Percentiles rank a stretch among this genome's conserved stretches.
Evolutionary conservation across 2,113 vertebrate genomes (phyloP).

Genomic region (Oophaga pumilio): DNA sequence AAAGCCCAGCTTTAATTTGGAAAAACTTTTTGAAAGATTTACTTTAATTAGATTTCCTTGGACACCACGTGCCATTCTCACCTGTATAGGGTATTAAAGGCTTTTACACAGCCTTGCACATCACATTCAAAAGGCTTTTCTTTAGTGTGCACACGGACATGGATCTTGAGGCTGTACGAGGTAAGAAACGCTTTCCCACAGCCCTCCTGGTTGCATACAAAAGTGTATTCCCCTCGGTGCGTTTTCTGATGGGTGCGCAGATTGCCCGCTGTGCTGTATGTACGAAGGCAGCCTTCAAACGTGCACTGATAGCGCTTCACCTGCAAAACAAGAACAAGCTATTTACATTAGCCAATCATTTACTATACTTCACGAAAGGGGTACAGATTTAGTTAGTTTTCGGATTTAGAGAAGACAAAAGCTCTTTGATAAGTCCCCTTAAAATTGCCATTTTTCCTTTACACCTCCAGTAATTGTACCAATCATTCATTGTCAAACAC

Average conservation of each 20-base stretch:
- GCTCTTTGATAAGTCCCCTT: too few relatives aligned
- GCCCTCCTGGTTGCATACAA: slow-evolving; percentile 96
- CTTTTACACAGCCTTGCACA: slow-evolving; percentile 96
- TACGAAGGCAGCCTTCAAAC: slow-evolving; percentile 95
- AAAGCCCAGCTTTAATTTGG: neutral
- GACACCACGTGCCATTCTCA: slow-evolving; percentile 58
- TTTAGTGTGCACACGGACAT: slow-evolving; percentile 96
- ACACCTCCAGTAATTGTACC: too few relatives aligned
- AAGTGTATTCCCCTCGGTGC: slow-evolving; percentile 94
- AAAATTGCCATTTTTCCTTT: too few relatives aligned
- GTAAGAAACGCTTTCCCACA: slow-evolving; percentile 99
- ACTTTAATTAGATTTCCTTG: neutral
- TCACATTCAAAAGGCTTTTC: slow-evolving; percentile 98
- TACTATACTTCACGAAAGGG: neutral
- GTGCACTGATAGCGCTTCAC: slow-evolving; percentile 98
- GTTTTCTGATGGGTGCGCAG: slow-evolving; percentile 98
- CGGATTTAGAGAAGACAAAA: too few relatives aligned
- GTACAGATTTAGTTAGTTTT: too few relatives aligned
- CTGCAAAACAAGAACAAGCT: slow-evolving; percentile 66
- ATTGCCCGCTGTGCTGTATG: slow-evolving; percentile 97
- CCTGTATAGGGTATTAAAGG: slow-evolving; percentile 97
- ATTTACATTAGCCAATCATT: neutral
- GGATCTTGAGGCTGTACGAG: slow-evolving; percentile 98
- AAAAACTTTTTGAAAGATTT: neutral
- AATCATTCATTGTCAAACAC: too few relatives aligned